A percentile compares a stretch with the other conserved stretches of the same genome.
These are phyloP conservation scores for Aldabrachelys gigantea DNA, from an alignment of 2,113 vertebrate species.

Conservation along the genomic window DNA sequence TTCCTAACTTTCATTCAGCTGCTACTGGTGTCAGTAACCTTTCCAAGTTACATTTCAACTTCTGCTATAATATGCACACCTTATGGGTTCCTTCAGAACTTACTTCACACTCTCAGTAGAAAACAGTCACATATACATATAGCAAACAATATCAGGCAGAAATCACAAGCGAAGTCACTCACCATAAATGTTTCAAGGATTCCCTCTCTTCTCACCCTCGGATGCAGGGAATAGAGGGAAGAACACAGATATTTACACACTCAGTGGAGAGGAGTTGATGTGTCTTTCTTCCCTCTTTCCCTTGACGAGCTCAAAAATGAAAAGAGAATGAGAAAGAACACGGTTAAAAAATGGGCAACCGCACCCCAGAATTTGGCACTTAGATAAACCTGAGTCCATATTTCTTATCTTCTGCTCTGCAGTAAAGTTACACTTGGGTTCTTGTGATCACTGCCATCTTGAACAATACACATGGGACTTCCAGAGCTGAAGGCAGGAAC, in stretches of 20 bases:
- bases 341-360: background rate
- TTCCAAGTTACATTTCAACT: background rate
- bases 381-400: background rate
- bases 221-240: background rate
- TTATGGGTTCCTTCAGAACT: background rate
- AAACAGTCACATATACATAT: background rate
- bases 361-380: background rate
- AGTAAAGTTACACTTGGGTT: background rate
- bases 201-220: background rate
- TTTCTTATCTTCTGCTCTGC: background rate
- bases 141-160: background rate
- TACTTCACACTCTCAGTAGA: background rate
- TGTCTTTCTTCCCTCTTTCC: background rate
- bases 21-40: background rate
- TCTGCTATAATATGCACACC: background rate
- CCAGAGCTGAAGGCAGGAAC: background rate
- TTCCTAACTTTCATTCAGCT: background rate
- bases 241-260: background rate
- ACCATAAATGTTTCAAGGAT: background rate
- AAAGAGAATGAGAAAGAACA: background rate
- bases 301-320: background rate
- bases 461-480: background rate
- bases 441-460: rapidly evolving
- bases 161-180: background rate
- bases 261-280: rapidly evolving